Evolutionary conservation across 2,797 vertebrate genomes (phyloP).

Genomic region (Knipowitschia caucasica): DNA sequence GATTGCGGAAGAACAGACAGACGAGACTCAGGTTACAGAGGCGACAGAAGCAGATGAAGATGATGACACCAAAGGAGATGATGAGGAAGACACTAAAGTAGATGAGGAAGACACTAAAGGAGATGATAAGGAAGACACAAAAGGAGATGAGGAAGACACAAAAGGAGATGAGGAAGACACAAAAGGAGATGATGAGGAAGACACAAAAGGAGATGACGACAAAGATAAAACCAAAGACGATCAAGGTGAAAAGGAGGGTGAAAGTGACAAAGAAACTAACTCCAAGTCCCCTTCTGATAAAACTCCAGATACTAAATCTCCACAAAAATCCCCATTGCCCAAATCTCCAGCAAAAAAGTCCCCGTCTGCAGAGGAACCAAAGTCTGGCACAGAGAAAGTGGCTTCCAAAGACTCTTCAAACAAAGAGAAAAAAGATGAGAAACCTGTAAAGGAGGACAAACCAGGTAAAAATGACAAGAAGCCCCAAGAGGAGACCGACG

Average conservation of each 20-base stretch:
- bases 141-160: slow-evolving; percentile 48
- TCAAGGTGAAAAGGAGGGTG: slow-evolving; percentile 17
- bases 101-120: slow-evolving; percentile 73
- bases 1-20: slow-evolving; percentile 89
- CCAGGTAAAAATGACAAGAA: slow-evolving; percentile 56
- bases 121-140: slow-evolving; percentile 75
- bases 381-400: slow-evolving; percentile 65
- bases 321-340: slow-evolving; percentile 51
- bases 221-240: slow-evolving; percentile 31
- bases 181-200: slow-evolving; percentile 81
- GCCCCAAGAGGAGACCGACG: slow-evolving; percentile 51
- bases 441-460: slow-evolving; percentile 58
- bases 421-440: slow-evolving; percentile 57
- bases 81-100: slow-evolving; percentile 68
- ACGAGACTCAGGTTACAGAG: slow-evolving; percentile 88
- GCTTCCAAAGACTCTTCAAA: slow-evolving; percentile 59
- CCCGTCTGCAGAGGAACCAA: slow-evolving; percentile 51
- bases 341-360: slow-evolving; percentile 62
- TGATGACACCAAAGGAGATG: slow-evolving; percentile 85
- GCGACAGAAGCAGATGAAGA: slow-evolving; percentile 85
- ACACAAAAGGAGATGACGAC: slow-evolving; percentile 47
- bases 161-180: slow-evolving; percentile 48
- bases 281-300: slow-evolving; percentile 57
- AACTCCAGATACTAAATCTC: slow-evolving; percentile 59
- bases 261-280: slow-evolving; percentile 40